These are phyloP conservation scores for Rhinichthys klamathensis DNA, from an alignment of 2,113 vertebrate genomes.

Conservation along the genomic window DNA sequence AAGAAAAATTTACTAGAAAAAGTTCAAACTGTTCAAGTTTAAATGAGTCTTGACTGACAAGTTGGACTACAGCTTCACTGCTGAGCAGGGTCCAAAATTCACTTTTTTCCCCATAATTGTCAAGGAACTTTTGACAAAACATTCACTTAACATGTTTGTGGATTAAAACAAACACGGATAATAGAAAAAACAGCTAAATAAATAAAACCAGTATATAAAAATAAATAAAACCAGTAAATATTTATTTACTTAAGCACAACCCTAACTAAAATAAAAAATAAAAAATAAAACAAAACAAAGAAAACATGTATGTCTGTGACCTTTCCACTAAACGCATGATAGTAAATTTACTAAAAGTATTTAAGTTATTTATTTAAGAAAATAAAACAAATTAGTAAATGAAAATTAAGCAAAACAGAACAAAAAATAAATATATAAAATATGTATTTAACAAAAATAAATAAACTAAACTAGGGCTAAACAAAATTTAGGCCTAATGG, in stretches of 20 bases:
- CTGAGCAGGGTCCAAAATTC: background rate
- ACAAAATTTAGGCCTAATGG: too few relatives aligned
- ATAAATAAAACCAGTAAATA: background rate
- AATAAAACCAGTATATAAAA: background rate
- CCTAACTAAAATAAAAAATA: background rate
- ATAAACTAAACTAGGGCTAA: too few relatives aligned
- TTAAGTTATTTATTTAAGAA: background rate
- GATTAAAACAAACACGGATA: background rate
- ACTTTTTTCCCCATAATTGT: background rate
- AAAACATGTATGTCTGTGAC: background rate
- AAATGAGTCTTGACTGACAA: background rate
- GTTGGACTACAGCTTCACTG: background rate
- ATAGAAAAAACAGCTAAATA: too few relatives aligned
- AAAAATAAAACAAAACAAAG: background rate
- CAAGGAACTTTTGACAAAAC: background rate
- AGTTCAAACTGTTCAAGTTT: background rate
- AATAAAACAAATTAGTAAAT: background rate
- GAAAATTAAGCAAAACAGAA: background rate
- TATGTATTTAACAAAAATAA: background rate
- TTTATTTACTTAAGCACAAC: background rate
- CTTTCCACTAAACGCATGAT: background rate
- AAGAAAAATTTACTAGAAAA: conserved; percentile 25
- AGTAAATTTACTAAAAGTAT: background rate
- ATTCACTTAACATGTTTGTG: background rate
- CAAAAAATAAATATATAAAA: background rate